phyloP scores from a whole-genome alignment of 2,888 invertebrate species.

The Lasioglossum villosulum region DNA sequence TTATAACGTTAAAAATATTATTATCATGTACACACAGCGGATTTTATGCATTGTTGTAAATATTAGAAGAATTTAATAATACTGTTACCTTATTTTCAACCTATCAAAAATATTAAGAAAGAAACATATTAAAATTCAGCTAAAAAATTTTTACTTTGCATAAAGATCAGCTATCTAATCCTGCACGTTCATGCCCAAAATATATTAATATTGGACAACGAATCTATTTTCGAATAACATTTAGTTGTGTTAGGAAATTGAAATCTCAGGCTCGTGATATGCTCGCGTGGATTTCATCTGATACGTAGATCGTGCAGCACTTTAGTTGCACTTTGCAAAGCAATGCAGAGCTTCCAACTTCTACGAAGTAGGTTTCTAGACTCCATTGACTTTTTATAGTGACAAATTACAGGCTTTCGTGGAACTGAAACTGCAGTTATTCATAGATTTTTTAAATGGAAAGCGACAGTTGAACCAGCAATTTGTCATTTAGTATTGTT shows the following conservation, averaged over 20 bases:
- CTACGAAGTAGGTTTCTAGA: not conserved
- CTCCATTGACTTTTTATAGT: not conserved
- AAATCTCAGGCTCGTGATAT: not conserved
- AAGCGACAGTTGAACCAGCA: not conserved
- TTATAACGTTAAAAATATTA: too few species aligned
- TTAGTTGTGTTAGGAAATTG: not conserved
- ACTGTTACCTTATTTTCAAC: too few species aligned
- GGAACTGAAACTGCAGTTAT: not conserved
- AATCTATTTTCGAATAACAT: not conserved
- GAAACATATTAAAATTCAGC: too few species aligned
- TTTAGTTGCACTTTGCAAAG: not conserved
- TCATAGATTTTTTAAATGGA: not conserved
- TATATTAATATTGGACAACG: not conserved
- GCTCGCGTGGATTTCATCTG: constrained; percentile 1
- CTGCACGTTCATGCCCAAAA: not conserved
- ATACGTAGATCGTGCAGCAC: not conserved
- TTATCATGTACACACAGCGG: too few species aligned
- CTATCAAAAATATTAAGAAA: too few species aligned
- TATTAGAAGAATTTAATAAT: too few species aligned
- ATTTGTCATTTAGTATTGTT: not conserved
- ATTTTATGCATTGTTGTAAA: too few species aligned
- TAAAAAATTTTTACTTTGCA: too few species aligned
- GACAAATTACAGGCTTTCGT: not conserved
- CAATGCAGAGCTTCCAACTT: not conserved
- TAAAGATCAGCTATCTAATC: too few species aligned